Evolutionary conservation across 1,140 invertebrate genomes (phyloP).

Genomic region (Aphelinus certus): DNA sequence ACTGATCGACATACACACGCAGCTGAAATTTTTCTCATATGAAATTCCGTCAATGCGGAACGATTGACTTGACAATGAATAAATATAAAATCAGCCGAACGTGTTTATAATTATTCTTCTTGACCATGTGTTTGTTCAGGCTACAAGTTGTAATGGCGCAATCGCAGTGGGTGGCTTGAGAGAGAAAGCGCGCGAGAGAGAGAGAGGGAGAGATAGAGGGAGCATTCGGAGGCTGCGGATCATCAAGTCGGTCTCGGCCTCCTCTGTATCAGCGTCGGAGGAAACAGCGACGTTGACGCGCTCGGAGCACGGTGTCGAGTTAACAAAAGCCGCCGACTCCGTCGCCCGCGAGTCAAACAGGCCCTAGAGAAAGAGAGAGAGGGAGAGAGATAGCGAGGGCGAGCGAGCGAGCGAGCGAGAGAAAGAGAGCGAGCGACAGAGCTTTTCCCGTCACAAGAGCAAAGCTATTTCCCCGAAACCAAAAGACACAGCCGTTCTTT

Average conservation of each 20-base stretch:
- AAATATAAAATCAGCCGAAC: no score
- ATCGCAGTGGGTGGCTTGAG: constrained; percentile 24
- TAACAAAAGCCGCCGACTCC: constrained; percentile 26
- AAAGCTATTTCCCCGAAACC: constrained; percentile 29
- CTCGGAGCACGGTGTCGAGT: constrained; percentile 30
- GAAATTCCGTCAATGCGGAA: no score
- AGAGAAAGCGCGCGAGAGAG: no score
- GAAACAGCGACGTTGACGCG: constrained; percentile 26
- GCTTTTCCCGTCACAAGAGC: constrained; percentile 17
- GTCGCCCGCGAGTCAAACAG: constrained; percentile 6
- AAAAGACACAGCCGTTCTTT: constrained; percentile 6
- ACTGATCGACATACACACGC: no score
- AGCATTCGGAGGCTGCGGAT: constrained; percentile 4
- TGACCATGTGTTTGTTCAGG: constrained; percentile 34
- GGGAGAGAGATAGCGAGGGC: not conserved
- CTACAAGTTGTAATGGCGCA: constrained; percentile 10
- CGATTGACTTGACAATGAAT: no score
- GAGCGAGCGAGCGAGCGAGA: not conserved
- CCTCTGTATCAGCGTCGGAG: not conserved
- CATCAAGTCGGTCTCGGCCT: constrained; percentile 8
- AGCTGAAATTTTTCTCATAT: no score
- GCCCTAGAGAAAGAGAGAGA: not conserved
- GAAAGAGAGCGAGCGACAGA: constrained; percentile 7
- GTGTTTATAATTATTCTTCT: constrained; percentile 24
- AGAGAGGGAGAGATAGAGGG: no score